A percentile compares a stretch with the other conserved stretches of the same genome.
Evolutionary conservation across 2,888 invertebrate species (phyloP).

Genomic region (Timema cristinae): DNA sequence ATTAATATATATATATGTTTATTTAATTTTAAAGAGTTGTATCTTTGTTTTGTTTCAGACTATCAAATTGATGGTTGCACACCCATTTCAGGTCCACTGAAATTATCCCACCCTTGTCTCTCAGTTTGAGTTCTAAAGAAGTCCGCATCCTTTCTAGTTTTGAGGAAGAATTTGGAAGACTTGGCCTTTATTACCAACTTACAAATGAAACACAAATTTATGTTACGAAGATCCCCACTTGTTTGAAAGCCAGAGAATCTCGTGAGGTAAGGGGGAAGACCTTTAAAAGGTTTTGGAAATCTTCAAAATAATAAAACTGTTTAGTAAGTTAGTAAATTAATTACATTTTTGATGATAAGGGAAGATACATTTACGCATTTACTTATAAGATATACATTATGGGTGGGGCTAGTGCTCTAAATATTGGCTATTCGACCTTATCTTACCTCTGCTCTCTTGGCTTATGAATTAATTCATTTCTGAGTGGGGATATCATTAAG

Average conservation of each 20-base stretch:
- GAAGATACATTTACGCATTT: too few relatives aligned
- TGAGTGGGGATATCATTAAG: too few relatives aligned
- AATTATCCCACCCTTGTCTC: constrained; percentile 36
- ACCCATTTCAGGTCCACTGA: constrained; percentile 29
- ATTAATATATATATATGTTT: too few relatives aligned
- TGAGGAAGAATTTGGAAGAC: constrained; percentile 51
- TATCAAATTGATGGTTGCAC: constrained; percentile 44
- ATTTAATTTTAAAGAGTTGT: too few relatives aligned
- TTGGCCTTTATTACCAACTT: constrained; percentile 55
- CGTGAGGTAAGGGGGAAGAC: constrained; percentile 48
- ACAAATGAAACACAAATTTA: constrained; percentile 46
- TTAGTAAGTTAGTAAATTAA: too few relatives aligned
- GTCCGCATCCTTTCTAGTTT: constrained; percentile 53
- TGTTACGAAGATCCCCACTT: constrained; percentile 58
- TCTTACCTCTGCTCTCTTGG: too few relatives aligned
- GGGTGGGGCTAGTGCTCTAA: too few relatives aligned
- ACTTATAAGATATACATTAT: too few relatives aligned
- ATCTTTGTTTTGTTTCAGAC: constrained; percentile 42
- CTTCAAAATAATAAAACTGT: too few relatives aligned
- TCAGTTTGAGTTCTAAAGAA: constrained; percentile 46
- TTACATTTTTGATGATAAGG: too few relatives aligned
- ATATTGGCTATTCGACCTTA: too few relatives aligned
- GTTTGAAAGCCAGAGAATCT: constrained; percentile 54
- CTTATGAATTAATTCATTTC: too few relatives aligned
- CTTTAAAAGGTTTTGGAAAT: background rate